Conservation (phyloP, 2,888 invertebrate species). For the Hecatera dysodea region DNA sequence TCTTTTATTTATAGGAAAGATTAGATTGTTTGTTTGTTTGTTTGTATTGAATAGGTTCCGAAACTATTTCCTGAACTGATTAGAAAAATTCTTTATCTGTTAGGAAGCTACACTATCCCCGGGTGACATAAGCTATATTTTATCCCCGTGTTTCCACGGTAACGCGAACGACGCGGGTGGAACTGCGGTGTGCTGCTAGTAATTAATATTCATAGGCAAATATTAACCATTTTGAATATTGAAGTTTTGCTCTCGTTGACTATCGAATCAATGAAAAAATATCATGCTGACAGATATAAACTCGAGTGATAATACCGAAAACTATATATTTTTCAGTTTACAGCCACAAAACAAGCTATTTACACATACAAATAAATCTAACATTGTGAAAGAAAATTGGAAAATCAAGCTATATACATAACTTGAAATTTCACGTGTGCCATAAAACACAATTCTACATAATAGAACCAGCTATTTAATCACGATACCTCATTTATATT, state of each 20-base stretch:
- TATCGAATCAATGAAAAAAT: too few species aligned
- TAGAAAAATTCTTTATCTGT: too few species aligned
- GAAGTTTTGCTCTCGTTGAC: neutral
- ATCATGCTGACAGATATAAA: too few species aligned
- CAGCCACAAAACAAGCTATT: too few species aligned
- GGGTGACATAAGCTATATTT: too few species aligned
- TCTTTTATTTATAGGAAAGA: slow-evolving; percentile 10
- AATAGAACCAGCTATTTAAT: slow-evolving; percentile 1
- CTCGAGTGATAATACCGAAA: neutral
- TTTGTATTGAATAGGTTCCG: too few species aligned
- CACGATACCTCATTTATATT: slow-evolving; percentile 3
- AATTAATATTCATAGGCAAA: neutral
- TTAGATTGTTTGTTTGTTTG: too few species aligned
- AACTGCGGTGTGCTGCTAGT: too few species aligned
- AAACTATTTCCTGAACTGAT: too few species aligned
- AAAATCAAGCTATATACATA: neutral
- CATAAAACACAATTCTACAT: neutral
- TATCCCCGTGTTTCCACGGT: too few species aligned
- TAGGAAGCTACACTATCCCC: too few species aligned
- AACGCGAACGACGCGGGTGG: too few species aligned
- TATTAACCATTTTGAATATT: neutral
- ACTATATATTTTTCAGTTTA: neutral
- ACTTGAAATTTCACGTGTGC: slow-evolving; percentile 5
- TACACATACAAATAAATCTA: neutral
- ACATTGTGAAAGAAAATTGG: neutral